Percentiles rank a stretch among this genome's conserved stretches.
These are phyloP conservation scores for Aphodius sticticus DNA, from an alignment of 2,888 invertebrate species.

Conservation along the genomic window DNA sequence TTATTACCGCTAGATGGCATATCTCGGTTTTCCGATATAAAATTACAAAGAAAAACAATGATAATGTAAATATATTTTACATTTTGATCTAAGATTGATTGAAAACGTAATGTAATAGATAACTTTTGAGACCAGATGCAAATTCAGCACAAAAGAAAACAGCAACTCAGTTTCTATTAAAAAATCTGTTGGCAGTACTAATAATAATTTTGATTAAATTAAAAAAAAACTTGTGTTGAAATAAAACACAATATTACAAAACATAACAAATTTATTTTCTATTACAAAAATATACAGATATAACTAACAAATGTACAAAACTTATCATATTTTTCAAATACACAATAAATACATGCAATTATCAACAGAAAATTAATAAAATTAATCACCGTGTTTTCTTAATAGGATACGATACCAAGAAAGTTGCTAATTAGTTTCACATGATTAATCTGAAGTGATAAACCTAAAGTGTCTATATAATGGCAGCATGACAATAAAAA, in stretches of 20 bases:
- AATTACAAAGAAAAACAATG: too few relatives aligned
- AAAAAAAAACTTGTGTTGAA: too few relatives aligned
- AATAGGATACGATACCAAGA: not conserved
- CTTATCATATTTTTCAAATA: not conserved
- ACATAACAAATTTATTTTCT: not conserved
- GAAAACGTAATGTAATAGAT: too few relatives aligned
- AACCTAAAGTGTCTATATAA: too few relatives aligned
- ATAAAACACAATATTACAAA: not conserved
- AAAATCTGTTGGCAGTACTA: too few relatives aligned
- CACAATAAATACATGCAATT: not conserved
- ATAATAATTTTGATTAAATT: too few relatives aligned
- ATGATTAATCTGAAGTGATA: not conserved
- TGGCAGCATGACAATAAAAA: not conserved
- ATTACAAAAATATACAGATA: not conserved
- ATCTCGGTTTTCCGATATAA: not conserved
- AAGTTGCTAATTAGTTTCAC: not conserved
- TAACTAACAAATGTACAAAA: not conserved
- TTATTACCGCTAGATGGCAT: not conserved
- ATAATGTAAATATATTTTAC: too few relatives aligned
- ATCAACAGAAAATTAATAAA: not conserved
- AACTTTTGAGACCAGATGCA: too few relatives aligned
- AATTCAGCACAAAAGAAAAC: too few relatives aligned
- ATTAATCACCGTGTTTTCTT: not conserved
- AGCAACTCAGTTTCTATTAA: too few relatives aligned
- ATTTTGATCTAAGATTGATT: too few relatives aligned